Conservation (phyloP, 1,140 invertebrate genomes). For the Gerris buenoi region DNA sequence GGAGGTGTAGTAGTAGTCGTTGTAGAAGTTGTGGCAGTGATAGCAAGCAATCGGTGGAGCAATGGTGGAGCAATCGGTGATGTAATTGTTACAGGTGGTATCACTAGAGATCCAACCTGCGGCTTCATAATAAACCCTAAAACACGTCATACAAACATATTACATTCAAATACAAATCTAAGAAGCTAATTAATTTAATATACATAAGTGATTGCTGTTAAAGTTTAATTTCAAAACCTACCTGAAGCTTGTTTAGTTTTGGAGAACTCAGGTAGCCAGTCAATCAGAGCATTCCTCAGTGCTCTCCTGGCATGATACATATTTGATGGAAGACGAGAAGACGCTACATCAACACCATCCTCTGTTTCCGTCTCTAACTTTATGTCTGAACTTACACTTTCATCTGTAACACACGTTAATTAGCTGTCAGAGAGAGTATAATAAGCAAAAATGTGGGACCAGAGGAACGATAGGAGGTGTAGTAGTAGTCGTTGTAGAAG, state of each 20-base stretch:
- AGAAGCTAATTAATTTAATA: background rate
- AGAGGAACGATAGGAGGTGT: constrained; percentile 15
- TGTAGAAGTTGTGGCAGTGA: background rate
- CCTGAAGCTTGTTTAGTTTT: constrained; percentile 60
- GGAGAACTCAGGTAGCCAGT: constrained; percentile 83
- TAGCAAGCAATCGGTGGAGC: background rate
- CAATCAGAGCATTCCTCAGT: constrained; percentile 68
- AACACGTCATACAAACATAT: constrained; percentile 1
- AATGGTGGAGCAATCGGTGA: too few relatives aligned
- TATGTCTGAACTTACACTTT: constrained; percentile 79
- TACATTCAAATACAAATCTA: background rate
- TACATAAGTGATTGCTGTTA: too few relatives aligned
- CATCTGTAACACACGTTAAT: constrained; percentile 48
- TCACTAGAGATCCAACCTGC: constrained; percentile 8
- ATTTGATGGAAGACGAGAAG: constrained; percentile 58
- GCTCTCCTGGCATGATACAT: constrained; percentile 79
- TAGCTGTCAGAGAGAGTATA: too few relatives aligned
- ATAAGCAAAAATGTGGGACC: too few relatives aligned
- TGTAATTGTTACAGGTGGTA: constrained; percentile 9
- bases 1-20: background rate
- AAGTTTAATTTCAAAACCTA: constrained; percentile 38
- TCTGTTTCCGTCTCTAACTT: constrained; percentile 85
- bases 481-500: constrained; percentile 39
- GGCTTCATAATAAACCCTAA: constrained; percentile 15
- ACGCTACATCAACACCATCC: constrained; percentile 63